Evolutionary conservation across 2,113 vertebrate species (phyloP), one percentile per base, ranked within the genome.

Genomic region (Accipiter cooperii): DNA sequence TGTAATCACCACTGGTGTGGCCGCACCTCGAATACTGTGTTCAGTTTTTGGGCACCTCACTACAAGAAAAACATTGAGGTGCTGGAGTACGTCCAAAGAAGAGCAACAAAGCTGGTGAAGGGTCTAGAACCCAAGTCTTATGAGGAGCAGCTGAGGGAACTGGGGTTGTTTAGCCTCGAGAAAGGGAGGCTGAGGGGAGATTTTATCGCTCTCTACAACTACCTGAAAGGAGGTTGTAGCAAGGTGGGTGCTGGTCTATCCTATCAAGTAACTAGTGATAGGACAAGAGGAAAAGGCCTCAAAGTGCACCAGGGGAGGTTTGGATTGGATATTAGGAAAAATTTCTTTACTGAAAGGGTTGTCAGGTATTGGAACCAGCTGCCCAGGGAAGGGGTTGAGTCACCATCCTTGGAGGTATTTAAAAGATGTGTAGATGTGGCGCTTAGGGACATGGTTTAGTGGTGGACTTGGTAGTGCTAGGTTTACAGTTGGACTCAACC

Each of bases 401-500:
- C 40, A 47, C 24, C 61, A 42, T 40, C 24, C 25, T 11, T 70
- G 17, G 36, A 61, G 8, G 17, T 26, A 24, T 34, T 60, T 36
- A 26, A 44, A 60, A 60, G n/a, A n/a, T 2, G 0, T 11, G 29
- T 29, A 29, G 12, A 47, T 12, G 10, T 9, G 9, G 31, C 0
- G 6, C 19, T 70, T 51, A 68, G 17, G 24, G 36, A 71, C 15
- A 29, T 6, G 26, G 38, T 44, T 63, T 63, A 73, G 57, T 25
- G 19, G 38, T 31, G 6, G 20, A 36, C 57, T 24, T 63, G 31
- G 26, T 9, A 74, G 20, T 26, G 6, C 3, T 42, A 36, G 8
- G 12, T 44, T 84, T 9, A 57, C 2, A 4, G n/a, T 40, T 76
- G 24, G 24, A 76, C 10, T 38, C 4, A 2, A 63, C 9, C 29